Evolutionary conservation across 1,140 invertebrate species (phyloP).

Genomic region (Drosophila lowei): DNA sequence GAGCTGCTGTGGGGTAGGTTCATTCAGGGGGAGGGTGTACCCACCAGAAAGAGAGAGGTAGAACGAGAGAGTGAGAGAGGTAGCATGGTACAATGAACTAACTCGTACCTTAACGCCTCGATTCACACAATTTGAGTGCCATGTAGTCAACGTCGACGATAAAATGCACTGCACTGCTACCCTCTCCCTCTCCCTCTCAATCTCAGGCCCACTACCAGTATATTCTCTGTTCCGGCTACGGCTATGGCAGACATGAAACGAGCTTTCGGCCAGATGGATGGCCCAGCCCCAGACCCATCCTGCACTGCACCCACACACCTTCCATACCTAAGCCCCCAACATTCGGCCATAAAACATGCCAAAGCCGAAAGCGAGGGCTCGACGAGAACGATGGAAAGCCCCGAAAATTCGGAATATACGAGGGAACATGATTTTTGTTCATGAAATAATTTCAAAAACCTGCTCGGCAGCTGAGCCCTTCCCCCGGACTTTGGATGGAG

Average conservation of each 20-base stretch:
- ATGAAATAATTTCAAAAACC: conserved; percentile 72
- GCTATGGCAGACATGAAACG: conserved; percentile 70
- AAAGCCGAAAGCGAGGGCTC: conserved; percentile 37
- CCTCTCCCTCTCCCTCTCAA: conserved; percentile 13
- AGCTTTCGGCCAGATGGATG: conserved; percentile 76
- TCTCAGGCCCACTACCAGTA: conserved; percentile 7
- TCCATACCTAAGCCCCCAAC: conserved; percentile 45
- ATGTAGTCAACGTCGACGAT: conserved; percentile 70
- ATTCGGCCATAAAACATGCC: conserved; percentile 72
- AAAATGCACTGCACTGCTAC: conserved; percentile 61
- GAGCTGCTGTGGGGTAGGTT: too few species aligned
- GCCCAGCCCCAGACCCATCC: conserved; percentile 27
- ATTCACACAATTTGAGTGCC: conserved; percentile 80
- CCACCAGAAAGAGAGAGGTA: background rate
- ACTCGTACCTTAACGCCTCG: conserved; percentile 81
- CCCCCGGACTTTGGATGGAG: background rate
- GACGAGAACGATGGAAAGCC: conserved; percentile 1
- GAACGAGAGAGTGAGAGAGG: conserved; percentile 1
- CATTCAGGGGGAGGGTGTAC: too few species aligned
- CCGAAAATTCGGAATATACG: conserved; percentile 26
- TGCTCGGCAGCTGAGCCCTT: conserved; percentile 42
- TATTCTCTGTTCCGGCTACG: conserved; percentile 64
- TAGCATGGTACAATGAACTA: conserved; percentile 78
- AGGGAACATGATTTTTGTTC: conserved; percentile 74
- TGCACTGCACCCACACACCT: conserved; percentile 22